These are phyloP conservation scores for Zele albiditarsus DNA, from an alignment of 2,888 invertebrate species.

Conservation along the genomic window DNA sequence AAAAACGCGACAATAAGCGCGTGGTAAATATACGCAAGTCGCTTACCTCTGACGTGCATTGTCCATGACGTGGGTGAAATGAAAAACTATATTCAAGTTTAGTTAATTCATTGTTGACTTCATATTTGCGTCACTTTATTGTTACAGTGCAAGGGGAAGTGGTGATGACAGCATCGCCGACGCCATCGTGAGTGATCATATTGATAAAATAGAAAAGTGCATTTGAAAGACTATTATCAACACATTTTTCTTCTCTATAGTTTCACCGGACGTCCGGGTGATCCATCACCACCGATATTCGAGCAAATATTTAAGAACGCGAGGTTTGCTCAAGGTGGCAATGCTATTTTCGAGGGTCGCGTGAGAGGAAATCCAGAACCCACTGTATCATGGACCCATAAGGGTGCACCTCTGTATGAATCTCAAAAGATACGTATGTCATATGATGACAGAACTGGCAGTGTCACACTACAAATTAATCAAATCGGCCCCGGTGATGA, in stretches of 20 bases:
- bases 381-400: slow-evolving; percentile 91
- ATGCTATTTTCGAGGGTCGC: slow-evolving; percentile 93
- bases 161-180: slow-evolving; percentile 74
- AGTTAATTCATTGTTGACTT: slow-evolving; percentile 28
- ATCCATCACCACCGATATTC: slow-evolving; percentile 93
- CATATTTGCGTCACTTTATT: slow-evolving; percentile 58
- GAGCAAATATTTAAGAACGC: slow-evolving; percentile 97
- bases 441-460: slow-evolving; percentile 93
- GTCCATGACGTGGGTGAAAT: slow-evolving; percentile 52
- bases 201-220: background rate
- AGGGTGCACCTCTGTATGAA: slow-evolving; percentile 87
- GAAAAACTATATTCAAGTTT: slow-evolving; percentile 8
- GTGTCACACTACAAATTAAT: slow-evolving; percentile 92
- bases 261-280: slow-evolving; percentile 77
- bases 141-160: slow-evolving; percentile 81
- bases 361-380: slow-evolving; percentile 94
- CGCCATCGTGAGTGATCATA: slow-evolving; percentile 67
- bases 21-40: slow-evolving; percentile 29
- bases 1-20: slow-evolving; percentile 46
- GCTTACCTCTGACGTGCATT: slow-evolving; percentile 34
- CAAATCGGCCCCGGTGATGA: slow-evolving; percentile 96
- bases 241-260: slow-evolving; percentile 48
- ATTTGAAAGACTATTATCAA: background rate
- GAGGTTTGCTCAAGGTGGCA: slow-evolving; percentile 94
- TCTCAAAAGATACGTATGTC: slow-evolving; percentile 92